These are phyloP conservation scores for Aurelia sp. DNA, from an alignment of 30 jellyfish, hydroid and myxozoan species.

Conservation along the genomic window DNA sequence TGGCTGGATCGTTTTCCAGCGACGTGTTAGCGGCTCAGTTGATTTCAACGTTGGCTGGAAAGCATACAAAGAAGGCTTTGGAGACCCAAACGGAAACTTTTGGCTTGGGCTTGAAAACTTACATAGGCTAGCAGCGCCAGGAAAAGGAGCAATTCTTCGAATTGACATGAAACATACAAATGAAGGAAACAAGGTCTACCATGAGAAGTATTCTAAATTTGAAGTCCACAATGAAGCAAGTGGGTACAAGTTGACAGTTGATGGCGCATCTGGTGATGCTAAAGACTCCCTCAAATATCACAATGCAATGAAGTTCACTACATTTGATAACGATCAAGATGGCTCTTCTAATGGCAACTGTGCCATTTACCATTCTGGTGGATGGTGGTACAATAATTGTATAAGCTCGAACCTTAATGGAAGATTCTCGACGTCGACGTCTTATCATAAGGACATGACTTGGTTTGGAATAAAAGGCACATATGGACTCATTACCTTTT, in stretches of 20 bases:
- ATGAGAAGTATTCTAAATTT: background rate
- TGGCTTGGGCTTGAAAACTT: constrained; percentile 17
- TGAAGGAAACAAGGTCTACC: background rate
- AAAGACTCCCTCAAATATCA: background rate
- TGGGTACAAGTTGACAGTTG: background rate
- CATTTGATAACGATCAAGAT: background rate
- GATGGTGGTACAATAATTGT: background rate
- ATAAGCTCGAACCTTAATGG: background rate
- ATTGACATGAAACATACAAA: background rate
- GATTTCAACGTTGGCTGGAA: background rate
- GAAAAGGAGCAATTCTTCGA: background rate
- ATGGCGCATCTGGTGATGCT: background rate
- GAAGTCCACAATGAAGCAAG: background rate
- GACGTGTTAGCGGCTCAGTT: background rate
- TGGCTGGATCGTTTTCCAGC: constrained; percentile 3
- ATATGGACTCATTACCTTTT: background rate
- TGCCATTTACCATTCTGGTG: background rate
- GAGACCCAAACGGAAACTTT: background rate
- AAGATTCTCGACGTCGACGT: background rate
- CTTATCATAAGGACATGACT: no score
- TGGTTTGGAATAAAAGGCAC: background rate
- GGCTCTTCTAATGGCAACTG: background rate
- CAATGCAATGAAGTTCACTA: background rate
- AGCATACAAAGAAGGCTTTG: background rate
- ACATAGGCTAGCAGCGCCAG: background rate